Base-by-base conservation (phyloP, 2,888 invertebrate genomes). In the Noctua pronuba region DNA sequence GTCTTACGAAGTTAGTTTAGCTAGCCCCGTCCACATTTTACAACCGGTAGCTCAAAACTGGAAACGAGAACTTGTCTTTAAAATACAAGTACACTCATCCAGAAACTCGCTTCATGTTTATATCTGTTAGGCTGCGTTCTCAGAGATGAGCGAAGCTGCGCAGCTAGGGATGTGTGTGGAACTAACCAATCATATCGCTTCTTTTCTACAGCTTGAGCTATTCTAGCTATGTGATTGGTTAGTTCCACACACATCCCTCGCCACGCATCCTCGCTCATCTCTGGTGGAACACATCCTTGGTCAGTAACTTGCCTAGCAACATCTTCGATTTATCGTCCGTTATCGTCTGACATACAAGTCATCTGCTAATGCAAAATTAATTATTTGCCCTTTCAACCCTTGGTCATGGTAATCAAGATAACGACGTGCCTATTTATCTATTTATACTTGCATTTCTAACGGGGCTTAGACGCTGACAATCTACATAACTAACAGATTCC, bases 291-390 rank as follows among this genome's bases (percentile, higher is more conserved):
- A 13, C 44, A 44, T 1, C 44, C 3, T 44, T 13, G 7, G 31
- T 41, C 52, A 35, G 31, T 65, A 55, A 31, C 35, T 38, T 28
- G 77, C 46, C 28, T 69, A 49, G 64, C 38, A 83, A 77, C 66
- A 49, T 67, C 49, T 65, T 44, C 13, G 16, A 71, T 69, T 69
- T 41, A 79, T 62, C 58, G 21, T 62, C 28, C 7, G 31, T 73
- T 69, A 83, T 44, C 65, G 24, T 38, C 55, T 65, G 35, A 83
- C 38, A 44, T 38, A 60, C 70, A 68, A 78, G 71, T 67, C 64
- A 83, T 64, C 79, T 55, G 71, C 68, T 85, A 81, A 85, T 81
- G 71, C 35, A 35, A 85, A 76, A 75, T 82, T 76, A 76, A 85
- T 88, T n/a, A 55, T 1, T n/a, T 64, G 46, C 64, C 73, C 83